Evolutionary conservation across 1,140 invertebrate genomes (phyloP).

Genomic region (Charaxes varanes): DNA sequence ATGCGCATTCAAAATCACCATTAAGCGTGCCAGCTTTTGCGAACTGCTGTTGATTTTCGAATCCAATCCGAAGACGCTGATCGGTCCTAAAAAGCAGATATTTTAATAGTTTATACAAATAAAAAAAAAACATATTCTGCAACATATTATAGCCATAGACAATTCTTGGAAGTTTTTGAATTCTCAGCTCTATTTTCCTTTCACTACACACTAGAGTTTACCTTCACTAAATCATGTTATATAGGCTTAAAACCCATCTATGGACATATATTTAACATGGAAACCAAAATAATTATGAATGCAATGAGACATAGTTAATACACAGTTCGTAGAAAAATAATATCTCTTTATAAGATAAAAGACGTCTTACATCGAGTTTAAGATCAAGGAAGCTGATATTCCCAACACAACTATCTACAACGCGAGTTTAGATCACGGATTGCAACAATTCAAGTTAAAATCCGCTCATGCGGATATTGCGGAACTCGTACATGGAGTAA

Average conservation of each 20-base stretch:
- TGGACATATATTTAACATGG: too few relatives aligned
- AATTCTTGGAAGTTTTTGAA: too few relatives aligned
- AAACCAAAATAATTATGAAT: too few relatives aligned
- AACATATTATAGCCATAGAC: too few relatives aligned
- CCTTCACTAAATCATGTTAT: too few relatives aligned
- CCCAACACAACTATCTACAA: conserved; percentile 3
- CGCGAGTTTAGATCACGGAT: conserved; percentile 10
- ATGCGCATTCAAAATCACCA: conserved; percentile 42
- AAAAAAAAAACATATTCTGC: too few relatives aligned
- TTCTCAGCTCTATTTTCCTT: too few relatives aligned
- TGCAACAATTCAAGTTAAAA: conserved; percentile 20
- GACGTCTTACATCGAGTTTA: conserved; percentile 1
- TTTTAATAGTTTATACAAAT: too few relatives aligned
- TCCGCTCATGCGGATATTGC: conserved; percentile 12
- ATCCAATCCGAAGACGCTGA: neutral
- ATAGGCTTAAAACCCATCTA: too few relatives aligned
- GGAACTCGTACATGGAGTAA: conserved; percentile 7
- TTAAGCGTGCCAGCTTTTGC: conserved; percentile 12
- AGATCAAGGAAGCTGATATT: conserved; percentile 4
- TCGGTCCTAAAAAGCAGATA: neutral
- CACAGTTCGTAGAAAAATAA: too few relatives aligned
- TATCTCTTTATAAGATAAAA: too few relatives aligned
- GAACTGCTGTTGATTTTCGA: neutral
- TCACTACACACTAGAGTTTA: too few relatives aligned
- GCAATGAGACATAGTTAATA: neutral